Evolutionary conservation across 2,888 invertebrate species (phyloP), one percentile per base, ranked within the genome.

Genomic region (Thyatira batis): DNA sequence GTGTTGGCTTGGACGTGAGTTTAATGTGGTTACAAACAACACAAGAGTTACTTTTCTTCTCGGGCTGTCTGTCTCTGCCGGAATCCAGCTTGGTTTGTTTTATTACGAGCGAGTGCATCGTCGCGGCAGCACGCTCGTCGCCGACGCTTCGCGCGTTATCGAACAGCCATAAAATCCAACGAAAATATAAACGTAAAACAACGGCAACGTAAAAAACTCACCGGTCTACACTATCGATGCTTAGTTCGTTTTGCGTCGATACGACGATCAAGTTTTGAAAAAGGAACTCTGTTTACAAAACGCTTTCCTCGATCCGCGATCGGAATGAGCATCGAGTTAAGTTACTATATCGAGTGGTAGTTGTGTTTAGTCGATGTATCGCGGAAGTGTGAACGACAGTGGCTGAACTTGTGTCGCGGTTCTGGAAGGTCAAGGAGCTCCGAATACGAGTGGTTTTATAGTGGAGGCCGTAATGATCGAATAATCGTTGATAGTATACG

Each of bases 21-120:
- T 50, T 49, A 53, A 55, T 50, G 57, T 51, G 52, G 45, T 52
- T 51, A 61, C 63, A 52, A 45, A 54, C 58, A 50, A 13, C 39
- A 39, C 39, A 17, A 23, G 0, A 49, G 45, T 63, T 68, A 67
- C 69, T 69, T 78, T 73, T 78, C 46, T 51, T 56, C 54, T 60
- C 57, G 68, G 66, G 67, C 56, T 52, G 65, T 65, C 60, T 60
- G 65, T 65, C 60, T 60, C 64, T 39, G 17, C 39, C 53, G 54
- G 54, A 23, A 53, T 58, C 58, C 57, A 61, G 8, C 39, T 39
- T 39, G 39, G 39, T 17, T 17, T 33, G 50, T 61, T 66, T 82
- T 84, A 87, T 83, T 86, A 71, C 77, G 77, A 79, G 75, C 73
- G 76, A 74, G 69, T 78, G 80, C 83, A 81, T 73, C 82, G 85